Conservation (phyloP, 2,113 vertebrate species). For the Vulpes ferrilata region DNA sequence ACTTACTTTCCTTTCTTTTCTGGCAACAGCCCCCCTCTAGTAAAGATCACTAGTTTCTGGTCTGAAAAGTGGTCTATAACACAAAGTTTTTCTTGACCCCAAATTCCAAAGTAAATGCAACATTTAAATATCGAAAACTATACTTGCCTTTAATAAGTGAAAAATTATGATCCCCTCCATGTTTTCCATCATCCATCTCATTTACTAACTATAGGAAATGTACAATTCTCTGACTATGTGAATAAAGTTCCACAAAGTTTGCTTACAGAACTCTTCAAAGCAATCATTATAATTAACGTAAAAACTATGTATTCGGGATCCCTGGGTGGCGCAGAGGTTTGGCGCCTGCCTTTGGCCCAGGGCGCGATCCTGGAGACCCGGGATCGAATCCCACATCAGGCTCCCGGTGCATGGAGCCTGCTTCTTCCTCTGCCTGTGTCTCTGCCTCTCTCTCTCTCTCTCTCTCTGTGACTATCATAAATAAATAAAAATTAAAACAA, state of each 20-base stretch:
- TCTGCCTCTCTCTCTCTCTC: no score
- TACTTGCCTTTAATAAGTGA: neutral
- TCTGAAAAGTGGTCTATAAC: slow-evolving; percentile 23
- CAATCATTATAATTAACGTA: neutral
- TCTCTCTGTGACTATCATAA: no score
- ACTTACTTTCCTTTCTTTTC: slow-evolving; percentile 26
- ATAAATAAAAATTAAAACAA: no score
- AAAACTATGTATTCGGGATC: neutral
- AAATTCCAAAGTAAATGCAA: neutral
- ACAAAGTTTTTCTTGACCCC: neutral
- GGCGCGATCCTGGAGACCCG: no score
- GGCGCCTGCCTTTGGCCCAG: no score
- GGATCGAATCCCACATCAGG: no score
- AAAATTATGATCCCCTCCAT: neutral
- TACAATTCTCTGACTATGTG: neutral
- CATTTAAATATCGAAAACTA: neutral
- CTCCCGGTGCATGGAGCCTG: no score
- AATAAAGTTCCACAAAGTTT: neutral
- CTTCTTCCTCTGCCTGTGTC: no score
- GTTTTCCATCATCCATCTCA: neutral
- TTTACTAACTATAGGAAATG: neutral
- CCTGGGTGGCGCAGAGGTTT: no score
- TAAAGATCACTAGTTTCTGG: neutral
- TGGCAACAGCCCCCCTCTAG: neutral
- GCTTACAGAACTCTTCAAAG: neutral